These are phyloP conservation scores for Anaspis maculata DNA, from an alignment of 2,888 invertebrate genomes.

Conservation along the genomic window DNA sequence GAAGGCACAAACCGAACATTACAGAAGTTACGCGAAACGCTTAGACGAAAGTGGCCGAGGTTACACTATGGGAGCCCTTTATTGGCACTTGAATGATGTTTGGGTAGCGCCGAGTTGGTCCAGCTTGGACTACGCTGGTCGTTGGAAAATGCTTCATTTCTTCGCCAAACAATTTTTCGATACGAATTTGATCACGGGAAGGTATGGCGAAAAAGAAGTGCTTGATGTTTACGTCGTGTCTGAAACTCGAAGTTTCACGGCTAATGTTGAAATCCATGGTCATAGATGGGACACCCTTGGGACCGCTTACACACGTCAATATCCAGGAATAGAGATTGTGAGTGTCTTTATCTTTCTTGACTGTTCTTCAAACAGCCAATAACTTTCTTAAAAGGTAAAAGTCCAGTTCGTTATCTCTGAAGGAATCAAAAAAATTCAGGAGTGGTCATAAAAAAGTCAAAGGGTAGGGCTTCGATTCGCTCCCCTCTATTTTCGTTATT, in stretches of 20 bases:
- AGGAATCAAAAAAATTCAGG: neutral
- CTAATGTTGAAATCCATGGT: conserved; percentile 41
- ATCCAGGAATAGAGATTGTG: conserved; percentile 35
- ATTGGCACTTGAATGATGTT: conserved; percentile 97
- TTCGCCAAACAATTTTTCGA: conserved; percentile 79
- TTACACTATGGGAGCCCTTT: conserved; percentile 90
- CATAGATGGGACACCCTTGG: conserved; percentile 45
- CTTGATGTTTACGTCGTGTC: conserved; percentile 58
- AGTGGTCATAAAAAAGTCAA: no score
- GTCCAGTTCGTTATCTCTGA: neutral
- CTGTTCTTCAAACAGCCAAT: conserved; percentile 45
- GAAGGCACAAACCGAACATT: conserved; percentile 77
- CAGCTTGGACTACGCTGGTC: conserved; percentile 51
- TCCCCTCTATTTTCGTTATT: no score
- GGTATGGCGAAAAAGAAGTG: conserved; percentile 44
- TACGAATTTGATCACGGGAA: conserved; percentile 57
- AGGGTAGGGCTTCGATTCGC: neutral
- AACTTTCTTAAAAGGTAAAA: no score
- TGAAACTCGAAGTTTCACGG: conserved; percentile 39
- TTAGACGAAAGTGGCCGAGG: conserved; percentile 49
- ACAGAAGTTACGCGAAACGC: conserved; percentile 42
- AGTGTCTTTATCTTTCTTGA: conserved; percentile 52
- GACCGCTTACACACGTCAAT: conserved; percentile 8
- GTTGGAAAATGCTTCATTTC: conserved; percentile 62
- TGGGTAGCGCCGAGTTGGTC: conserved; percentile 98